Evolutionary conservation across 2,797 vertebrate genomes (phyloP).

Genomic region (Crenuchus spilurus): DNA sequence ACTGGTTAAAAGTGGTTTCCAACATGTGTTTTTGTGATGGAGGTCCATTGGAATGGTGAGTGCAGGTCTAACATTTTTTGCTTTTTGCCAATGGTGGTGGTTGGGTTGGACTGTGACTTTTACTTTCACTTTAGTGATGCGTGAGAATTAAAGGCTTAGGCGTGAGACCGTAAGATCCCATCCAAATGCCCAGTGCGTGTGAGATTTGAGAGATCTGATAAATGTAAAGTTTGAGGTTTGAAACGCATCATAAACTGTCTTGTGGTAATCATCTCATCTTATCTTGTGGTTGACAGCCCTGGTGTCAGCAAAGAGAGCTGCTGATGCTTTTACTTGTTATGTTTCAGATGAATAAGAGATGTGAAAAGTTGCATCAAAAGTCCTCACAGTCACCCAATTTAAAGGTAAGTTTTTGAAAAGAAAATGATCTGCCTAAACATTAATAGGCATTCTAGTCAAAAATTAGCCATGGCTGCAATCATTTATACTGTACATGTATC

Average conservation of each 20-base stretch:
- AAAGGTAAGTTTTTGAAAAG: not conserved
- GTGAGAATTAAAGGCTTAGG: too few species aligned
- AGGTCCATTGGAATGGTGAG: too few species aligned
- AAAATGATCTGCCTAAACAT: not conserved
- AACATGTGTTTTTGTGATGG: too few species aligned
- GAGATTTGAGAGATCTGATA: too few species aligned
- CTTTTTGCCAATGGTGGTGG: too few species aligned
- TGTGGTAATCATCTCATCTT: not conserved
- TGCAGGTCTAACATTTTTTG: too few species aligned
- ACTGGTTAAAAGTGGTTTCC: too few species aligned
- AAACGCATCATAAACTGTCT: not conserved
- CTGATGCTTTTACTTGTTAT: not conserved
- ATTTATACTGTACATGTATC: not conserved
- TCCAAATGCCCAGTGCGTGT: too few species aligned
- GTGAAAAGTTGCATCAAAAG: constrained; percentile 5
- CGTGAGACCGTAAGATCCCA: too few species aligned
- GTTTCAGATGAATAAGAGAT: constrained; percentile 41
- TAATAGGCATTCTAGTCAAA: not conserved
- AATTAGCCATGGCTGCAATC: not conserved
- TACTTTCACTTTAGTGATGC: too few species aligned
- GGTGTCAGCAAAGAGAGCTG: not conserved
- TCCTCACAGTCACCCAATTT: not conserved
- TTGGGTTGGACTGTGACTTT: too few species aligned
- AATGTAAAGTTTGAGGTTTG: too few species aligned
- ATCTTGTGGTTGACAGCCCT: not conserved